phyloP scores from a whole-genome alignment of 2,888 invertebrate species.

The Abscondita cerata region DNA sequence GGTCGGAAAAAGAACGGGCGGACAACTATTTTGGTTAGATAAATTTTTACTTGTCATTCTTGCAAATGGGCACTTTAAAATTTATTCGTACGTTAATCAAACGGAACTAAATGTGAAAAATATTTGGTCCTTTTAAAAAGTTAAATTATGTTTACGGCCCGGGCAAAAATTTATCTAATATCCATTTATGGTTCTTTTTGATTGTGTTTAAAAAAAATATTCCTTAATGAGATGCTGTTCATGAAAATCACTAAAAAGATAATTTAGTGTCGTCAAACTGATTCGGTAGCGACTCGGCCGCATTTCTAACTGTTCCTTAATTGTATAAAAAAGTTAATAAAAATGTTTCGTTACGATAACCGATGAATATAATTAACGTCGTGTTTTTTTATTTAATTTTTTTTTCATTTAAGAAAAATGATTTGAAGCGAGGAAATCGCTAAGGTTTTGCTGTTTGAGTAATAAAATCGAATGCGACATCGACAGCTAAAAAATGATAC shows the following conservation, averaged over 20 bases:
- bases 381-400: background rate
- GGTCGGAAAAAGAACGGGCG: background rate
- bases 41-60: slow-evolving; percentile 33
- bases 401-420: background rate
- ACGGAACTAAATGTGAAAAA: slow-evolving; percentile 21
- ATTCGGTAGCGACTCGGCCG: slow-evolving; percentile 53
- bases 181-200: background rate
- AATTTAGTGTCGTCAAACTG: slow-evolving; percentile 57
- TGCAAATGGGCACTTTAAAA: slow-evolving; percentile 22
- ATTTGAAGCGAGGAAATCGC: background rate
- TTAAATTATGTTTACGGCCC: no score
- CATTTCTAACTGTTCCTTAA: slow-evolving; percentile 54
- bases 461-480: background rate
- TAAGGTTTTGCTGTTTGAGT: no score
- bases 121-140: background rate
- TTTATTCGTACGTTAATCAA: slow-evolving; percentile 29
- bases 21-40: slow-evolving; percentile 16
- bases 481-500: slow-evolving; percentile 9
- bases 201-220: slow-evolving; percentile 19
- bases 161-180: no score
- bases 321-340: slow-evolving; percentile 46
- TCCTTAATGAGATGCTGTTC: slow-evolving; percentile 24
- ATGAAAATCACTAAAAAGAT: slow-evolving; percentile 49
- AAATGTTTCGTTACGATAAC: slow-evolving; percentile 41
- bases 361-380: slow-evolving; percentile 2